Evolutionary conservation across 2,888 invertebrate species (phyloP).

Genomic region (Coleophora flavipennella): DNA sequence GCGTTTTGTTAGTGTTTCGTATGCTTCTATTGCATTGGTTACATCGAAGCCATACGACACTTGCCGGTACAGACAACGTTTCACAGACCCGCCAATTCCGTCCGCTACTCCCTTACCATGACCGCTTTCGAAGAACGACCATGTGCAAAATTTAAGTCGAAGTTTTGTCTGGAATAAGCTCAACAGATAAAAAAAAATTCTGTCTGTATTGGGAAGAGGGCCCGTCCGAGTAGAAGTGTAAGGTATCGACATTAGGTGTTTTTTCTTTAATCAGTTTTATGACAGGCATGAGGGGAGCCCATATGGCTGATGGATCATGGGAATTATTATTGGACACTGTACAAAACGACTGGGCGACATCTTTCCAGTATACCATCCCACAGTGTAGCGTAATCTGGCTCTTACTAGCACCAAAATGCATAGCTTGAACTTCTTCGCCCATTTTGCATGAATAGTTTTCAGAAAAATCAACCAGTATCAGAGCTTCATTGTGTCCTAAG

Average conservation of each 20-base stretch:
- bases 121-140: not conserved
- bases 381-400: not conserved
- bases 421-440: not conserved
- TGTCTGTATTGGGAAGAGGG: not conserved
- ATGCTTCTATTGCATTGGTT: conserved; percentile 3
- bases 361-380: not conserved
- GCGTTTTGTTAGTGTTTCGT: not conserved
- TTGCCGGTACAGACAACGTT: conserved; percentile 7
- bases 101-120: conserved; percentile 3
- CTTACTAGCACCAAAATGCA: not conserved
- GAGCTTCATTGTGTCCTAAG: not conserved
- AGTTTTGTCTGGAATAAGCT: not conserved
- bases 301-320: not conserved
- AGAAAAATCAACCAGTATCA: not conserved
- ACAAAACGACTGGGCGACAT: not conserved
- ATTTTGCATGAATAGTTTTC: not conserved
- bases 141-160: not conserved
- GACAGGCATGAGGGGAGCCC: not conserved
- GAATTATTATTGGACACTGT: not conserved
- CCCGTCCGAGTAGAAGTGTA: not conserved
- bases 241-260: not conserved
- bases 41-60: conserved; percentile 12
- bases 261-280: not conserved
- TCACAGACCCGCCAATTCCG: conserved; percentile 12
- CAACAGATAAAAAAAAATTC: not conserved